Conservation (phyloP, 2,797 vertebrate species). For the Discoglossus pictus region DNA sequence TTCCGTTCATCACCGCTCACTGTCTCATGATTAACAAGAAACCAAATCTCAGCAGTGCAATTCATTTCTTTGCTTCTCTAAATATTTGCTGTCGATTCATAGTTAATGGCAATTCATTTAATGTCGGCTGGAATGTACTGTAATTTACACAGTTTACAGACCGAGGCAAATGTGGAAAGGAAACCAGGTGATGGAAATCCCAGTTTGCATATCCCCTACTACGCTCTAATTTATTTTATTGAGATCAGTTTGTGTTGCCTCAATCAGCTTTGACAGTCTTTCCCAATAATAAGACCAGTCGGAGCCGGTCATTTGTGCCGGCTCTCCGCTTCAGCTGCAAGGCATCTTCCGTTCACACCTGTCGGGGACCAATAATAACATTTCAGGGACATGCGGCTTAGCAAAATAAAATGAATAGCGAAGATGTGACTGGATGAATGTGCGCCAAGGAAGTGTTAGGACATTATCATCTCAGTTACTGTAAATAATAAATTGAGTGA, state of each 20-base stretch:
- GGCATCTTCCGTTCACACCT: conserved; percentile 23
- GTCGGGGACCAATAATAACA: conserved; percentile 21
- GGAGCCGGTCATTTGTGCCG: not conserved
- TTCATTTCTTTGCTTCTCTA: conserved; percentile 47
- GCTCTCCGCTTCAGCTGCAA: conserved; percentile 11
- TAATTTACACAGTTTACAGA: conserved; percentile 39
- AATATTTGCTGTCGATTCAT: conserved; percentile 42
- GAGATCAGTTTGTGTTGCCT: conserved; percentile 15
- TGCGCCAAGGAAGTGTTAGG: conserved; percentile 1
- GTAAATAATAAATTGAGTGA: conserved; percentile 6
- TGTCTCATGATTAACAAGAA: conserved; percentile 52
- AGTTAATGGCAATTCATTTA: conserved; percentile 43
- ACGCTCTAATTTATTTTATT: conserved; percentile 25
- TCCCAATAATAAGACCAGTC: conserved; percentile 19
- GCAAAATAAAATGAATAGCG: conserved; percentile 7
- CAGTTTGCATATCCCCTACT: conserved; percentile 17
- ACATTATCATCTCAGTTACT: conserved; percentile 32
- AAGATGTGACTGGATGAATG: conserved; percentile 24
- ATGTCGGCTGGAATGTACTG: conserved; percentile 28
- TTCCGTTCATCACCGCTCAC: conserved; percentile 51
- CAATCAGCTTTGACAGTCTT: conserved; percentile 30
- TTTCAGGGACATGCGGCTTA: conserved; percentile 5
- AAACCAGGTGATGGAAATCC: conserved; percentile 21
- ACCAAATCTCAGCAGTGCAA: conserved; percentile 50
- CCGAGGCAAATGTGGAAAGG: not conserved